Conservation (phyloP, 2,888 invertebrate genomes). For the Cantharis nigra region DNA sequence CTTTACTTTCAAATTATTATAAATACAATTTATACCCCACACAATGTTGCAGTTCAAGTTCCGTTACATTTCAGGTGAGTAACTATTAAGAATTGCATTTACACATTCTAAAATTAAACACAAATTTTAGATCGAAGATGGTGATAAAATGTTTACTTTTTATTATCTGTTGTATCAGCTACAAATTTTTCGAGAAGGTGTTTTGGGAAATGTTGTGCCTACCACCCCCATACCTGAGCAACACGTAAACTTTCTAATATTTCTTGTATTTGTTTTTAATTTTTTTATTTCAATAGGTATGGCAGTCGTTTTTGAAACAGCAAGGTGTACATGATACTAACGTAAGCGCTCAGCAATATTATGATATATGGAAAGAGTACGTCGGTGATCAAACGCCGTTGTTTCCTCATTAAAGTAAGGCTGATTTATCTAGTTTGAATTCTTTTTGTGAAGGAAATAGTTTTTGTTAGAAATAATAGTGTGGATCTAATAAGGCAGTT, state of each 20-base stretch:
- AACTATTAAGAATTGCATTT: background rate
- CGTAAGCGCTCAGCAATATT: background rate
- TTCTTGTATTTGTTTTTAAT: background rate
- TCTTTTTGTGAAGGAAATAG: background rate
- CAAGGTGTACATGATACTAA: background rate
- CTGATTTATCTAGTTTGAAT: background rate
- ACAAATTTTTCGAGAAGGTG: slow-evolving; percentile 54
- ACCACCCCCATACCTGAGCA: slow-evolving; percentile 53
- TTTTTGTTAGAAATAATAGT: background rate
- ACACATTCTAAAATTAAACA: background rate
- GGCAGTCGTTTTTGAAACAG: background rate
- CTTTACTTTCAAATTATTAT: slow-evolving; percentile 51
- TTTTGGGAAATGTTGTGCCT: slow-evolving; percentile 54
- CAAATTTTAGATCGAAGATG: slow-evolving; percentile 54
- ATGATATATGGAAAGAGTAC: background rate
- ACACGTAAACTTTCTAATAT: slow-evolving; percentile 42
- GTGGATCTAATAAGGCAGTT: background rate
- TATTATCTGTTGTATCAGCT: slow-evolving; percentile 61
- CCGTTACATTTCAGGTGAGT: slow-evolving; percentile 58
- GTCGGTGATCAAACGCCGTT: background rate
- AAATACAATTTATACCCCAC: slow-evolving; percentile 58
- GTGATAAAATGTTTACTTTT: slow-evolving; percentile 59
- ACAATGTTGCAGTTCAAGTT: slow-evolving; percentile 59
- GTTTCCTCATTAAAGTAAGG: background rate
- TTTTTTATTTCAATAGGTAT: background rate